phyloP scores from a whole-genome alignment of 2,888 invertebrate genomes.

The Polietes domitor region DNA sequence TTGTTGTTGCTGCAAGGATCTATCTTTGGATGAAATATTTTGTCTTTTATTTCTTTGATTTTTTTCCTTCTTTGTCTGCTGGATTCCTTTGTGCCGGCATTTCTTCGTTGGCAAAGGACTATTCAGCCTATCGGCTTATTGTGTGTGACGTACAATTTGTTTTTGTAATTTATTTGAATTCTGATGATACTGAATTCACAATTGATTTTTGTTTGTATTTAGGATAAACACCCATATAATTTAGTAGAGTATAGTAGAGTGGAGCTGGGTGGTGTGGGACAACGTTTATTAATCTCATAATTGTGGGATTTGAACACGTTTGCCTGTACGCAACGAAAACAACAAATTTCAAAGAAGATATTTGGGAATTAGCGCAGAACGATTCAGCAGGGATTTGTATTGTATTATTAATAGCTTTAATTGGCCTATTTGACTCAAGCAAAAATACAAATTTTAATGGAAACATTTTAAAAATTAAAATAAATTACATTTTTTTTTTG shows the following conservation, averaged over 20 bases:
- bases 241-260: too few species aligned
- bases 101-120: conserved; percentile 23
- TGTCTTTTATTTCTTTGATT: not conserved
- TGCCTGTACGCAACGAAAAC: too few species aligned
- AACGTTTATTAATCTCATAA: not conserved
- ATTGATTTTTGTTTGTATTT: conserved; percentile 2
- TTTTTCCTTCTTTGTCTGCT: not conserved
- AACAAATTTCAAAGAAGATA: too few species aligned
- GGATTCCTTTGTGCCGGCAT: not conserved
- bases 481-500: too few species aligned
- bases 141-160: conserved; percentile 10
- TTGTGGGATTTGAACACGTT: not conserved
- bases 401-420: too few species aligned
- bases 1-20: not conserved
- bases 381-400: too few species aligned
- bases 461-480: too few species aligned
- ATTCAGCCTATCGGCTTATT: conserved; percentile 64
- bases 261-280: conserved; percentile 41
- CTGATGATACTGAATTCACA: not conserved
- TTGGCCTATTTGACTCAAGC: too few species aligned
- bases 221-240: not conserved
- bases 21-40: not conserved
- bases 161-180: not conserved
- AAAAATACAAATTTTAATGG: too few species aligned
- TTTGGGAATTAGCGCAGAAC: too few species aligned